These are phyloP conservation scores for Takifugu ocellatus DNA, from an alignment of 2,797 vertebrate species.

Conservation along the genomic window DNA sequence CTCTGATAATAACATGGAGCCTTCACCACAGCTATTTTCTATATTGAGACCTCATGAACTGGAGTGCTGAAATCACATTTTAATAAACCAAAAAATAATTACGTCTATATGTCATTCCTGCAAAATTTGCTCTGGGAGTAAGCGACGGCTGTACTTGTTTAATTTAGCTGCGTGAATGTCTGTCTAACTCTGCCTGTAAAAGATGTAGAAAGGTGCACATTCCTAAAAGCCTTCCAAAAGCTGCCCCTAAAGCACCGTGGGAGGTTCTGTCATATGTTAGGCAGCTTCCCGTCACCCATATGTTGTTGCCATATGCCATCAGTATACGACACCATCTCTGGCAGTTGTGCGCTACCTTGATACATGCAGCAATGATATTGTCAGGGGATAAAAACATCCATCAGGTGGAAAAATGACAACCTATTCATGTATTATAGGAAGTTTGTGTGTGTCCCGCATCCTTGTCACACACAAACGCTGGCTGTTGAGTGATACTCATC, in stretches of 20 bases:
- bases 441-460: conserved; percentile 21
- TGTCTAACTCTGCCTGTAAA: conserved; percentile 38
- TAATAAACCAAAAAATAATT: conserved; percentile 42
- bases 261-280: conserved; percentile 1
- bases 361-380: conserved; percentile 17
- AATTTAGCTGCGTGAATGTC: conserved; percentile 48
- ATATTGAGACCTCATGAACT: conserved; percentile 8
- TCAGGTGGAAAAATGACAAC: conserved; percentile 30
- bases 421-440: conserved; percentile 11
- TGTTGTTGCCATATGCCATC: conserved; percentile 6
- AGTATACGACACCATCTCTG: conserved; percentile 9
- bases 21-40: background rate
- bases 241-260: conserved; percentile 15
- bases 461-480: conserved; percentile 14
- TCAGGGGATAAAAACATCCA: conserved; percentile 31
- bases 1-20: background rate
- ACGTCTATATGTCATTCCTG: conserved; percentile 42
- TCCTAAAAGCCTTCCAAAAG: conserved; percentile 5
- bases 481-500: conserved; percentile 51
- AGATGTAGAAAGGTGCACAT: conserved; percentile 24
- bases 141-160: conserved; percentile 31
- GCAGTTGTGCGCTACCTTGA: conserved; percentile 13
- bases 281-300: conserved; percentile 26
- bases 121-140: conserved; percentile 32
- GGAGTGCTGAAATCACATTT: conserved; percentile 25